Evolutionary conservation across 92 coral and sea anemone genomes (phyloP), one percentile per base, ranked within the genome.

Genomic region (Parazoanthus darwini): DNA sequence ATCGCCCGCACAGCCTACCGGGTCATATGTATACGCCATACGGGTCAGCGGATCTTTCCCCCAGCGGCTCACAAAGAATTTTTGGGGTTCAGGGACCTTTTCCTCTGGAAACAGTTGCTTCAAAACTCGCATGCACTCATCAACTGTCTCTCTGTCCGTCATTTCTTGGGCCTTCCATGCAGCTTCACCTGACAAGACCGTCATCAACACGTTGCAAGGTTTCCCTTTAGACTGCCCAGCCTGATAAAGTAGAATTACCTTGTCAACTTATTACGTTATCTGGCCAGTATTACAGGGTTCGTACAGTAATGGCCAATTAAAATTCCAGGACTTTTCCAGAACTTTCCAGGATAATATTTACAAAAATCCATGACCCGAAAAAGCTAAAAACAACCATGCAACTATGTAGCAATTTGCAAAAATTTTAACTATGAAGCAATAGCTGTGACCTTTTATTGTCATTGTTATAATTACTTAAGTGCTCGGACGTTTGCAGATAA

Each of bases 11-110:
- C 96, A 91, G 25, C 94, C 98, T 46, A 95, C 67, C 2, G 99
- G 96, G n/a, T 95, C 96, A 77, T 91, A 97, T 5, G 99, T 95
- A 84, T 97, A 97, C 16, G 99, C 99, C 99, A 97, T 97, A 33
- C 94, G 94, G 63, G 99, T 78, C 77, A 90, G 86, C 0, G 94
- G 94, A 38, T 97, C 99, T 25, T 79, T 87, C 2, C 95, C 99
- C 99, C 99, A 97, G 54, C 94, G 93, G 79, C 94, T 97, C n/a
- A 97, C 97, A 65, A 97, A 71, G 91, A 89, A 93, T 51, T 84
- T 90, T 39, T 85, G 80, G n/a, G 99, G 99, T 84, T 91, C 92
- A 29, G 99, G 97, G 33, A 96, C 93, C 58, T 79, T 88, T 92
- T 97, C 90, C 38, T 89, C 91, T n/a, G 99, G 96, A 77, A 97